Evolutionary conservation across 1,140 invertebrate species (phyloP).

Genomic region (Homarus americanus): DNA sequence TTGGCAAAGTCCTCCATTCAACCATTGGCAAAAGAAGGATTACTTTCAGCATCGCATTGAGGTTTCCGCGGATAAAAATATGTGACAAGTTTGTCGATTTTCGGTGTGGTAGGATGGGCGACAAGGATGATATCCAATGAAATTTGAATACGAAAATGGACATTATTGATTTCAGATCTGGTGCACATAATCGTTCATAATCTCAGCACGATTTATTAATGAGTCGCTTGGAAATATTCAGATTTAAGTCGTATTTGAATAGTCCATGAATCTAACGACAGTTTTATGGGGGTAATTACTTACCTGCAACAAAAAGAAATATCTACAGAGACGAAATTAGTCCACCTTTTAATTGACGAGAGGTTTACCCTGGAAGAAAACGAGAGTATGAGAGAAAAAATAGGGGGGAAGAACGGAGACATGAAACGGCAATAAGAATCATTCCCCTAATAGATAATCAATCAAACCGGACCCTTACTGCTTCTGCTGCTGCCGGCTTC

Average conservation of each 20-base stretch:
- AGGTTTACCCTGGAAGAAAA: not conserved
- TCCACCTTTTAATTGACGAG: not conserved
- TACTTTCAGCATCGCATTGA: constrained; percentile 64
- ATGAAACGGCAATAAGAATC: constrained; percentile 38
- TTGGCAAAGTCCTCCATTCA: constrained; percentile 47
- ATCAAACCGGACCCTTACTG: constrained; percentile 31
- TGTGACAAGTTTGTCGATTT: constrained; percentile 32
- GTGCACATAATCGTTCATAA: constrained; percentile 29
- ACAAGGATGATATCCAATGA: constrained; percentile 35
- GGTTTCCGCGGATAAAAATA: constrained; percentile 53
- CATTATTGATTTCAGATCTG: constrained; percentile 44
- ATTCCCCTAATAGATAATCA: constrained; percentile 37
- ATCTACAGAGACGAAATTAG: constrained; percentile 21
- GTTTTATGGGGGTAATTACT: constrained; percentile 36
- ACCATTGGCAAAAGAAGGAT: constrained; percentile 46
- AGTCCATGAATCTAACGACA: constrained; percentile 23
- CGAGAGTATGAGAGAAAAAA: not conserved
- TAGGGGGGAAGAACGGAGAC: not conserved
- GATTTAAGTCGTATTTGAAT: constrained; percentile 40
- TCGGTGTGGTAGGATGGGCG: constrained; percentile 14
- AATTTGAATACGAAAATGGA: constrained; percentile 48
- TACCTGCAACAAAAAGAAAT: not conserved
- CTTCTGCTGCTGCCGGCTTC: not conserved
- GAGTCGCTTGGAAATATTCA: constrained; percentile 40
- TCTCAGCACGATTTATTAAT: constrained; percentile 50